These are phyloP conservation scores for Apistogramma diplotaenia DNA, from an alignment of 2,113 vertebrate genomes.

Conservation along the genomic window DNA sequence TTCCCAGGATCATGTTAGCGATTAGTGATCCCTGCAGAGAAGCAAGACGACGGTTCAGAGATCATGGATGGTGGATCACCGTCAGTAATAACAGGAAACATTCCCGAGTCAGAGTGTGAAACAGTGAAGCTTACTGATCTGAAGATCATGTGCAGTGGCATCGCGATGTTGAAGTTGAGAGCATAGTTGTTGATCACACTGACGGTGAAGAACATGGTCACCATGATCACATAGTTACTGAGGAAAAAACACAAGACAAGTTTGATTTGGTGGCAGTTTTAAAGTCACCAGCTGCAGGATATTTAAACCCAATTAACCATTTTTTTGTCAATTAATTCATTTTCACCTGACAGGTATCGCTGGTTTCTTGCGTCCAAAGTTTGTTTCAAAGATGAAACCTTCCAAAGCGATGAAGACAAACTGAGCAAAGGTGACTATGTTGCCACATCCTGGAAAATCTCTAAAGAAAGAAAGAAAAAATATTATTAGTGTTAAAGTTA, in stretches of 20 bases:
- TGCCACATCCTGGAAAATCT: conserved; percentile 93
- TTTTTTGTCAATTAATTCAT: background rate
- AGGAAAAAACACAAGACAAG: background rate
- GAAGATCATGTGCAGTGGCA: conserved; percentile 99
- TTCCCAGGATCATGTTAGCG: conserved; percentile 93
- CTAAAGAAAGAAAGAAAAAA: conserved; percentile 64
- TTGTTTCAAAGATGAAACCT: conserved; percentile 90
- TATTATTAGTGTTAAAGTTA: background rate
- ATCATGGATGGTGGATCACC: background rate
- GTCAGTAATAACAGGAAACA: background rate
- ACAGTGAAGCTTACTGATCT: conserved; percentile 87
- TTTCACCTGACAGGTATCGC: conserved; percentile 84
- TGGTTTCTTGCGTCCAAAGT: conserved; percentile 88
- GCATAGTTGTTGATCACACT: conserved; percentile 98
- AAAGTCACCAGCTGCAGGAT: background rate
- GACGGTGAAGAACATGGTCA: conserved; percentile 97
- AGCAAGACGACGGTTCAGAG: background rate
- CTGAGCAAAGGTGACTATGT: conserved; percentile 94
- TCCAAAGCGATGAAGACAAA: conserved; percentile 92
- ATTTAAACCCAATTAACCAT: background rate
- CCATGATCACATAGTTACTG: conserved; percentile 93
- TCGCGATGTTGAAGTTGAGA: conserved; percentile 94
- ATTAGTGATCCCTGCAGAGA: conserved; percentile 91
- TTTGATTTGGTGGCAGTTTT: background rate
- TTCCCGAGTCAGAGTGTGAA: background rate